Base-by-base conservation (phyloP, 30 jellyfish, hydroid and myxozoan species). In the Aurelia aurita complex sp. Pacific region DNA sequence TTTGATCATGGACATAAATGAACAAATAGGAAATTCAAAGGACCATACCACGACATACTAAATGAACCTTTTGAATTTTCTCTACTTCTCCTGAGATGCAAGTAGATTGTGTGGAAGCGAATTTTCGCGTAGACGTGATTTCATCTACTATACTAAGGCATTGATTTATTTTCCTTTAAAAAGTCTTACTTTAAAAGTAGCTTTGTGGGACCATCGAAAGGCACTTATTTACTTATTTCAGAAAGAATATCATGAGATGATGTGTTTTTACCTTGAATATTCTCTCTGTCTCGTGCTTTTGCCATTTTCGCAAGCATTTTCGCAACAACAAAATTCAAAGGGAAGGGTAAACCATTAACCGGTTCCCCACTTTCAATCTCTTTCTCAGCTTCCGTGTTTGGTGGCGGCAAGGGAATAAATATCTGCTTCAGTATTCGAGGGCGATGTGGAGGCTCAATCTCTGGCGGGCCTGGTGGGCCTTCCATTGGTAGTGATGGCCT, bases 331-430 rank as follows among this genome's bases (percentile, higher is more conserved):
- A 86, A 80, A 69, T 82, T 87, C 51, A 92, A 40, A 7, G 98
- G 98, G 42, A 59, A 88, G 2, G 98, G 98, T 10, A 92, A 77
- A 17, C 97, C 97, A 34, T 63, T 60, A 14, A 92, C 76, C 14
- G 97, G 97, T 68, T 77, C 78, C 9, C 98, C 98, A 23, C 73
- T 69, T 64, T 86, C 96, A 46, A 92, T 81, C 64, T 77, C 97
- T 32, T 81, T 76, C 72, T 94, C 98, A 12, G 97, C 98, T 60
- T 88, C 91, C 0, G 98, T 70, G 63, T 88, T 75, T 40, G 95
- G 92, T 53, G 90, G 96, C 11, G 98, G 98, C 50, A 92, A 72
- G 33, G 98, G 98, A 64, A 92, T 87, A 82, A 92, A 92, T 40
- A 92, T 78, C 79, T 92, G 93, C 82, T 92, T 92, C 64, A 92